Base-by-base conservation (phyloP, 2,888 invertebrate species). In the Xylota segnis region DNA sequence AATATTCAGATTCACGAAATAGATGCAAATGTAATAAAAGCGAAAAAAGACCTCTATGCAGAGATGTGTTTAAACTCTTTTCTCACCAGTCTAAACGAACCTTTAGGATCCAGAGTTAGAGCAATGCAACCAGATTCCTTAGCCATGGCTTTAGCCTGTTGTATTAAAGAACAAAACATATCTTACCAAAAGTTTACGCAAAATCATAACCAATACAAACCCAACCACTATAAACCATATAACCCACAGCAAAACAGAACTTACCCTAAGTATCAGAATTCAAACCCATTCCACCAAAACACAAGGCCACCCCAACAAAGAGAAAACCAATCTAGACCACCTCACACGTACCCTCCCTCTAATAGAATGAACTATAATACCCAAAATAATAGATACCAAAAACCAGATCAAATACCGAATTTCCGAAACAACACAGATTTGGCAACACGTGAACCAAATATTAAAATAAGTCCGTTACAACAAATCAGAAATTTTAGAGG, bases 51-150 rank as follows among this genome's bases (percentile, higher is more conserved):
- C 9, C 40, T 87, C 0, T 87, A 59, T 32, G 23, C 75, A 0
- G 87, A 88, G 76, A 87, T 88, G 83, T 86, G 79, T 7, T 47
- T 87, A 37, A 88, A 87, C 16, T 27, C 63, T 9, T 88, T 88
- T 23, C 16, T 88, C 18, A 76, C 47, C 1, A 87, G 87, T 4
- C 47, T 87, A 18, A 83, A 59, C 45, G 88, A 82, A 79, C 87
- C 87, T 9, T 9, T 84, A 1, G 79, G 87, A 7, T 87, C 87
- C 5, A 83, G 56, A 3, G 83, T 88, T 34, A 78, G 83, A 68
- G 83, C 87, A 16, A 88, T 86, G 81, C 78, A 74, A 47, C 84
- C 88, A n/a, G 27, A 34, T 12, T 76, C 82, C 0, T 23, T 88
- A 6, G 68, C 82, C 10, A 71, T 45, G 43, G 87, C 83, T 16